These are phyloP conservation scores for Protophormia terraenovae DNA, from an alignment of 2,888 invertebrate genomes.

Conservation along the genomic window DNA sequence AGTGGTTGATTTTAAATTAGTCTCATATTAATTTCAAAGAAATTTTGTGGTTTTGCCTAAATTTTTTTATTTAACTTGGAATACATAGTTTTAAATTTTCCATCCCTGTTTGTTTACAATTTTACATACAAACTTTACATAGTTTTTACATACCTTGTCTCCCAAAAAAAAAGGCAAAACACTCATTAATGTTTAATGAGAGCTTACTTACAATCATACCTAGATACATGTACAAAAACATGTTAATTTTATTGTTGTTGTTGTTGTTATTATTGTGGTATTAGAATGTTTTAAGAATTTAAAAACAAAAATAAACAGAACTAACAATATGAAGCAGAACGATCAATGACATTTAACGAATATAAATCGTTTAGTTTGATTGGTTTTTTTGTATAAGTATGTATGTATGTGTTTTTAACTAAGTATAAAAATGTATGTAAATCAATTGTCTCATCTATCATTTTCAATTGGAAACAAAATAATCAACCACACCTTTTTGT, in stretches of 20 bases:
- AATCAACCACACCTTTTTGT: conserved; percentile 29
- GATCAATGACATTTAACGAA: conserved; percentile 51
- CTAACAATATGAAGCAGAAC: conserved; percentile 38
- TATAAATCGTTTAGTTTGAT: conserved; percentile 32
- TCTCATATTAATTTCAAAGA: neutral
- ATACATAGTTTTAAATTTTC: neutral
- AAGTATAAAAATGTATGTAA: neutral
- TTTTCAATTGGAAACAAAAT: neutral
- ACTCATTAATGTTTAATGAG: neutral
- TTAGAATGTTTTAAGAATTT: conserved; percentile 17
- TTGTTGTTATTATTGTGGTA: too few species aligned
- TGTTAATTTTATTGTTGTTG: neutral
- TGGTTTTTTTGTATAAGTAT: neutral
- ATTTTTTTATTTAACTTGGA: too few species aligned
- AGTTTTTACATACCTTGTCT: neutral
- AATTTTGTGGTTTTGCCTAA: neutral
- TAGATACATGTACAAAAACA: neutral
- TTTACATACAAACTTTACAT: neutral
- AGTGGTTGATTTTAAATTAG: too few species aligned
- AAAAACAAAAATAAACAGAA: neutral
- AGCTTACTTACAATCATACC: neutral
- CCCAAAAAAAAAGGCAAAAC: neutral
- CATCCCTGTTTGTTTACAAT: neutral
- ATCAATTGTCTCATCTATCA: conserved; percentile 40
- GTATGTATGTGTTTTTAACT: neutral